A percentile compares a stretch with the other conserved stretches of the same genome.
phyloP scores from a whole-genome alignment of 1,140 invertebrate genomes.

The Eulimnadia texana region DNA sequence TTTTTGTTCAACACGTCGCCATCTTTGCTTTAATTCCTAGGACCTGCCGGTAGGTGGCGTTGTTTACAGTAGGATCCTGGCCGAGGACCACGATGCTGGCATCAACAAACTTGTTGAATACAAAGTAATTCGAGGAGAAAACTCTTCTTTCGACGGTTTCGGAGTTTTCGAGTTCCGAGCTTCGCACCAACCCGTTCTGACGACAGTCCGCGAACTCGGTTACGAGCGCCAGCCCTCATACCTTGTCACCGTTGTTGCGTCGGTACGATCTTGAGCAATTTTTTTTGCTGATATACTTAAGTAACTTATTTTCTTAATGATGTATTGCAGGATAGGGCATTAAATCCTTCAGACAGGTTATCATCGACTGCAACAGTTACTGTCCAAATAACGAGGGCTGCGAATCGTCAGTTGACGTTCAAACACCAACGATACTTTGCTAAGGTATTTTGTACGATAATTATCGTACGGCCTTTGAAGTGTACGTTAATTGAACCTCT shows the following conservation, averaged over 20 bases:
- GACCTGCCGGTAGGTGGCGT: constrained; percentile 71
- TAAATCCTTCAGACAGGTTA: constrained; percentile 52
- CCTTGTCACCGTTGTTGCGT: constrained; percentile 72
- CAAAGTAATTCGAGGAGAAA: constrained; percentile 33
- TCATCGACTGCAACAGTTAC: constrained; percentile 70
- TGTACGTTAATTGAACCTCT: no score
- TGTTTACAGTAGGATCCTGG: constrained; percentile 67
- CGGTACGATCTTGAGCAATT: constrained; percentile 57
- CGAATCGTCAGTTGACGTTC: constrained; percentile 63
- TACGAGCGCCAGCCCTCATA: no score
- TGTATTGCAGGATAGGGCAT: constrained; percentile 56
- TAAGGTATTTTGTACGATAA: no score
- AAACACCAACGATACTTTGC: constrained; percentile 23
- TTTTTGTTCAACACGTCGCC: no score
- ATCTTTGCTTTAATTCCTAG: constrained; percentile 35
- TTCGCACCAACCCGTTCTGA: constrained; percentile 77
- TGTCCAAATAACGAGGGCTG: constrained; percentile 70
- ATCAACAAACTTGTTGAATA: constrained; percentile 77
- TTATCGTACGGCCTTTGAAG: no score
- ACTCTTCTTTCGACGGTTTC: constrained; percentile 53
- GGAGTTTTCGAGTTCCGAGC: constrained; percentile 68
- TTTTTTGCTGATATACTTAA: no score
- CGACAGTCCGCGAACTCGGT: constrained; percentile 71
- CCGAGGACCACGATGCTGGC: constrained; percentile 67
- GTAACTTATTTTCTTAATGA: no score